Conservation (phyloP, 2,113 vertebrate species). For the Colaptes auratus region DNA sequence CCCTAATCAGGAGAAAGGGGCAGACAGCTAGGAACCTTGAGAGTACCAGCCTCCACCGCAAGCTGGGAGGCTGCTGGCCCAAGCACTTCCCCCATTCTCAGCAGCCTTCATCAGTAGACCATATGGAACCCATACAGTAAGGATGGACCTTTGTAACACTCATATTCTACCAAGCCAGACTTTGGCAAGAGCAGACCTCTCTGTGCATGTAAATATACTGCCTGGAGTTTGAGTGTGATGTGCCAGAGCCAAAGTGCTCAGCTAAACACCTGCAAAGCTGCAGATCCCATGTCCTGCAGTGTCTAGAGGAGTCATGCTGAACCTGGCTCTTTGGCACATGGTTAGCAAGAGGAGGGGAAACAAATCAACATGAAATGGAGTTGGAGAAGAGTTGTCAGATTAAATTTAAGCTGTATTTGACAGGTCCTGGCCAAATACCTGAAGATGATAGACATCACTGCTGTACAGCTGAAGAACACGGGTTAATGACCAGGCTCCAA, state of each 20-base stretch:
- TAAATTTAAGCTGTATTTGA: not conserved
- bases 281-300: not conserved
- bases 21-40: not conserved
- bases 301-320: not conserved
- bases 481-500: not conserved
- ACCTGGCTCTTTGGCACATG: not conserved
- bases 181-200: not conserved
- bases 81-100: not conserved
- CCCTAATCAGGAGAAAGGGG: not conserved
- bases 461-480: not conserved
- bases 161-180: not conserved
- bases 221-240: not conserved
- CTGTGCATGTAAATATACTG: no score
- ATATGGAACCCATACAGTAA: not conserved
- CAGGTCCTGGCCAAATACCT: not conserved
- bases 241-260: not conserved
- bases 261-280: not conserved
- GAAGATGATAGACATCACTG: not conserved
- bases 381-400: not conserved
- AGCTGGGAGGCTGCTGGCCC: not conserved
- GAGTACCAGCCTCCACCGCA: not conserved
- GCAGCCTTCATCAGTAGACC: not conserved
- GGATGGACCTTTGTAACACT: not conserved
- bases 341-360: not conserved
- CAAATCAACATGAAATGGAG: not conserved